A percentile compares a stretch with the other conserved stretches of the same genome.
Evolutionary conservation across 2,888 invertebrate genomes (phyloP).

Genomic region (Nowickia ferox): DNA sequence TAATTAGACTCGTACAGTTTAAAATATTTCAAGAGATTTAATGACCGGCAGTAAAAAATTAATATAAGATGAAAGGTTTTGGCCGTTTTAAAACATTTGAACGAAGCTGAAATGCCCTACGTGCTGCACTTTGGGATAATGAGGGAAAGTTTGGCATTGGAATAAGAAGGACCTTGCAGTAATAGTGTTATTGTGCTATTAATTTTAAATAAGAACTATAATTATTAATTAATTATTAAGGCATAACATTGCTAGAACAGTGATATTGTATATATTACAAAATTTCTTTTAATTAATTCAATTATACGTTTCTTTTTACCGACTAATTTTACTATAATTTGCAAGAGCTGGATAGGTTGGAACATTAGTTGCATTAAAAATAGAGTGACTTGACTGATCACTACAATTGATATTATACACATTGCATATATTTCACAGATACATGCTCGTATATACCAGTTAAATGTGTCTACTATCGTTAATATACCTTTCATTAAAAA

Average conservation of each 20-base stretch:
- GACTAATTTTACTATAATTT: background rate
- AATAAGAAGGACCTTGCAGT: background rate
- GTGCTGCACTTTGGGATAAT: background rate
- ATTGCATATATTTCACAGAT: background rate
- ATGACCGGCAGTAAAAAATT: conserved; percentile 43
- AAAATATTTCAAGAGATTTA: conserved; percentile 54
- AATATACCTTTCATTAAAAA: conserved; percentile 62
- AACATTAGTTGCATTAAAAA: background rate
- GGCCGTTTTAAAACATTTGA: too few relatives aligned
- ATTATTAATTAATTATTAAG: too few relatives aligned
- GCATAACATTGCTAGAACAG: too few relatives aligned
- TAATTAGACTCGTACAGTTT: conserved; percentile 45
- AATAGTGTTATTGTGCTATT: background rate
- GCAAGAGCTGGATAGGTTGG: background rate
- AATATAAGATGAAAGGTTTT: conserved; percentile 15
- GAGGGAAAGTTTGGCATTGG: background rate
- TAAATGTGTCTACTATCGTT: conserved; percentile 23
- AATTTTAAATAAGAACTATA: too few relatives aligned
- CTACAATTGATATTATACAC: background rate
- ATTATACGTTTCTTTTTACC: background rate
- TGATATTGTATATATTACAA: too few relatives aligned
- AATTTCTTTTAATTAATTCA: too few relatives aligned
- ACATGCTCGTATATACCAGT: background rate
- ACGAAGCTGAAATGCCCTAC: conserved; percentile 8
- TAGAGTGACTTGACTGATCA: background rate